Conservation (phyloP, 2,797 vertebrate genomes). For the Delichon dasypus region DNA sequence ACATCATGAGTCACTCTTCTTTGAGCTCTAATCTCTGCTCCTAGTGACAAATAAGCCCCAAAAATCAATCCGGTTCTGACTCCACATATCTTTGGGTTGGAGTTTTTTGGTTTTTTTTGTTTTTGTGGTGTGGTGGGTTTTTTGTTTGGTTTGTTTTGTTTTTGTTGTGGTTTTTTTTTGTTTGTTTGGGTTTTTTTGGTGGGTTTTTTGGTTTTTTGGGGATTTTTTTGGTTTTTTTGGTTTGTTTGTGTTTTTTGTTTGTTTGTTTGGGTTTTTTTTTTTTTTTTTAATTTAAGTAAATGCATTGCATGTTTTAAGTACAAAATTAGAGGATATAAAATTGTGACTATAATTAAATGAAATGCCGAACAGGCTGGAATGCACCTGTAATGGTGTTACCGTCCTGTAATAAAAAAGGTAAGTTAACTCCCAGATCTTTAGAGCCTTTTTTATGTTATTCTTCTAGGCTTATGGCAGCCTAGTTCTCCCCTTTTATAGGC, state of each 20-base stretch:
- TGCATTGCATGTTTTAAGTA: background rate
- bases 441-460: background rate
- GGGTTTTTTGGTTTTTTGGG: background rate
- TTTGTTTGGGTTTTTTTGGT: background rate
- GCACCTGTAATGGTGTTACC: background rate
- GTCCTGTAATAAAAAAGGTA: background rate
- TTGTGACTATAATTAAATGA: background rate
- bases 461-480: background rate
- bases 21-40: slow-evolving; percentile 65
- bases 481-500: background rate
- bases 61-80: slow-evolving; percentile 63
- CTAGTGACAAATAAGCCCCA: slow-evolving; percentile 60
- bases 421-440: background rate
- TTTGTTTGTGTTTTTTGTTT: background rate
- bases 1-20: slow-evolving; percentile 49
- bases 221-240: too few species aligned
- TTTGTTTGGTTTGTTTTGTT: background rate
- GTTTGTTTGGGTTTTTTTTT: background rate
- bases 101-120: background rate
- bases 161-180: background rate
- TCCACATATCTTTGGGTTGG: background rate
- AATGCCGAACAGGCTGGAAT: background rate
- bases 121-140: background rate
- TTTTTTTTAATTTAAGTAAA: background rate
- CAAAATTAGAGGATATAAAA: background rate